Evolutionary conservation across 2,113 vertebrate species (phyloP), one percentile per base, ranked within the genome.

Genomic region (Xiphorhynchus elegans): DNA sequence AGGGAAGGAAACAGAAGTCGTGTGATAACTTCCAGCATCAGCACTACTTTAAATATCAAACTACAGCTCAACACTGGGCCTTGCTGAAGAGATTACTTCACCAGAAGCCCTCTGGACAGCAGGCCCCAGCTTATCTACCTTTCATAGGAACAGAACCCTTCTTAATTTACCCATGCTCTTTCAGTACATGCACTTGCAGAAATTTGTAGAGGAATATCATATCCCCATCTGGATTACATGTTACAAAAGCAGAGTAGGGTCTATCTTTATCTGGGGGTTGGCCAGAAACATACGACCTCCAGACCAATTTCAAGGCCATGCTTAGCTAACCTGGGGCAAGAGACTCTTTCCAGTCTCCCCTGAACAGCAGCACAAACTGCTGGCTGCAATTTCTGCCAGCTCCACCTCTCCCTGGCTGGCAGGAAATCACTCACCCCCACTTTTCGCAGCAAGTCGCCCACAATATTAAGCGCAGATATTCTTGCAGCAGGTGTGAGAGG

Each of bases 401-500:
- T 59, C 35, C 29, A 14, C 31, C 50, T 29, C 58, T 39, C 39
- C 15, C 1, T 31, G 20, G 16, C 42, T 70, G 67, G 35, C 64
- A 88, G 37, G 8, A 6, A 39, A 89, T n/a, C 64, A 50, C 40
- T 86, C 97, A 99, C 99, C 97, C 99, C 99, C 2, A 99, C 99
- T 99, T 99, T 99, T 86, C 98, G 98, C 69, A 99, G 98, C 80
- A 99, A 98, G 95, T 99, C 99, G 59, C 99, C 99, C 12, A 99
- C 99, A 1, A 99, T 99, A 96, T 99, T 99, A 47, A 99, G 98
- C 13, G 99, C 99, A 60, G 99, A 99, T 98, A 99, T 99, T 87
- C 99, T 98, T 63, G 99, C 99, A 3, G 99, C 99, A 3, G 99
- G 99, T 4, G 99, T 99, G 50, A 99, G 98, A 3, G 99, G 99